phyloP scores from a whole-genome alignment of 1,140 invertebrate species.

The Cyclina sinensis region DNA sequence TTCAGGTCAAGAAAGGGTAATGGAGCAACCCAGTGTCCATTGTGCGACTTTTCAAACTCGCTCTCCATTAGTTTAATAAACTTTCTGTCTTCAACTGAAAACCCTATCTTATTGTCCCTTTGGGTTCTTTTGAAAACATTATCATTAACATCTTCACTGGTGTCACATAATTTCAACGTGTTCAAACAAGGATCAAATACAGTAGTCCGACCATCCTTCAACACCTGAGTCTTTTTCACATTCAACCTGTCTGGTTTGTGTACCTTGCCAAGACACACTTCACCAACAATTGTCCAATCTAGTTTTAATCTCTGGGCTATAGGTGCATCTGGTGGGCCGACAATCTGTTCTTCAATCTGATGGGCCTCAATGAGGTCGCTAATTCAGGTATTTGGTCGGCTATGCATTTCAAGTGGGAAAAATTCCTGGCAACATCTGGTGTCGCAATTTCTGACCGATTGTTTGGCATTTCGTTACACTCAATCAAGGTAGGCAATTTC shows the following conservation, averaged over 20 bases:
- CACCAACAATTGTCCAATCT: neutral
- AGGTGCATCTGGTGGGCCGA: neutral
- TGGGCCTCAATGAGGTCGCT: neutral
- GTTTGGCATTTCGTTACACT: constrained; percentile 30
- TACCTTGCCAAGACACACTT: neutral
- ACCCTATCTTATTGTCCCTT: constrained; percentile 25
- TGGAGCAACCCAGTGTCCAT: constrained; percentile 50
- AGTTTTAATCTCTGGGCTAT: neutral
- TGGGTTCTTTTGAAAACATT: neutral
- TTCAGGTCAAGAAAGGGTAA: constrained; percentile 16
- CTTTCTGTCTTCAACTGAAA: constrained; percentile 35
- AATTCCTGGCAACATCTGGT: neutral
- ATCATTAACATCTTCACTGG: neutral
- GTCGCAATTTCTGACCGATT: neutral
- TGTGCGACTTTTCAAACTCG: constrained; percentile 11
- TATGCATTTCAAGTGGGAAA: neutral
- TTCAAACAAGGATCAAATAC: neutral
- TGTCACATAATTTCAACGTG: neutral
- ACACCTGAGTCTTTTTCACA: neutral
- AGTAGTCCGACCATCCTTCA: neutral
- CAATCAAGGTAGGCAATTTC: neutral
- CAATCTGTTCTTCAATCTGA: neutral
- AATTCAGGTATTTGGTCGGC: neutral
- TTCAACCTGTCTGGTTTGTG: neutral
- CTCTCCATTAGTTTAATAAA: constrained; percentile 37